phyloP scores from a whole-genome alignment of 2,113 vertebrate genomes.

The Stegostoma tigrinum region DNA sequence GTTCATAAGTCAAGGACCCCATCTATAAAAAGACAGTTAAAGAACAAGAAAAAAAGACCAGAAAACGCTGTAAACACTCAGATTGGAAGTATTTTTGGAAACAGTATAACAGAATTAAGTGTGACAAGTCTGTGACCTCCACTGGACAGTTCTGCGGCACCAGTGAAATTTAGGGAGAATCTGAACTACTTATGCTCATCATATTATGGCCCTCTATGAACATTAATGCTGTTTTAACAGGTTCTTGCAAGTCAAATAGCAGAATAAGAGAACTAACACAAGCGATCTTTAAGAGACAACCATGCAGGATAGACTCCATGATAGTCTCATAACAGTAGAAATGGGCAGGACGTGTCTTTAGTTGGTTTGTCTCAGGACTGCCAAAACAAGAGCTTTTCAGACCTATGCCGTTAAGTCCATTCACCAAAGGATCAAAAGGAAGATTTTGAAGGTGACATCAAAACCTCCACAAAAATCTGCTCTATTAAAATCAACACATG shows the following conservation, averaged over 20 bases:
- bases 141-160: neutral
- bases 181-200: too few relatives aligned
- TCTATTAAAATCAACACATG: neutral
- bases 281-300: too few relatives aligned
- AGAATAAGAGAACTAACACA: too few relatives aligned
- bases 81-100: neutral
- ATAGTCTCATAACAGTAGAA: too few relatives aligned
- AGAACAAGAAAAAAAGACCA: neutral
- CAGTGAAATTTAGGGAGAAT: too few relatives aligned
- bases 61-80: neutral
- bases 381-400: neutral
- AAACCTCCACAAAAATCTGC: neutral
- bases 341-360: neutral
- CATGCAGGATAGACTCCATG: too few relatives aligned
- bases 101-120: neutral
- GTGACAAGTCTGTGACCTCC: neutral
- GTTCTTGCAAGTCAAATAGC: too few relatives aligned
- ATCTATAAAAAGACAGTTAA: neutral
- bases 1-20: too few relatives aligned
- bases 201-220: too few relatives aligned
- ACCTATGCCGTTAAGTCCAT: neutral
- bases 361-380: neutral
- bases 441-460: neutral
- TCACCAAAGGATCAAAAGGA: neutral
- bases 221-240: too few relatives aligned